Base-by-base conservation (phyloP, 2,888 invertebrate species). In the Crossocerus cetratus region DNA sequence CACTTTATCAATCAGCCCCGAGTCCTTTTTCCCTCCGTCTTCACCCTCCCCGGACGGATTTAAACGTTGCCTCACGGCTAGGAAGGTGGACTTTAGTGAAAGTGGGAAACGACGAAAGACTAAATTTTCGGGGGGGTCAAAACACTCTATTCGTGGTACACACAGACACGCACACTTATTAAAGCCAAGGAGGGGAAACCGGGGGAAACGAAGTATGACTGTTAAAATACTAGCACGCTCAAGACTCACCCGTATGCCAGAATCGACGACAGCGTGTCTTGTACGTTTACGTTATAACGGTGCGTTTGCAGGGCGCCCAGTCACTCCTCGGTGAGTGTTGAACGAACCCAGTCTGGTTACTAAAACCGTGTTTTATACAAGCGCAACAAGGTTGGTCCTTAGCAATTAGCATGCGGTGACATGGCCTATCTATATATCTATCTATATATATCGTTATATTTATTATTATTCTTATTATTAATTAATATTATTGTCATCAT, bases 371-470 rank as follows among this genome's bases (percentile, higher is more conserved):
- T 90, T 89, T 89, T 87, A 88, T 89, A 88, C 89, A 90, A 89
- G 88, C 87, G 83, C 88, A 88, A 88, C 88, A 90, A 90, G 90
- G 90, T 90, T 90, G 90, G 90, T 90, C 90, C 88, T 90, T 90
- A 90, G 90, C 87, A 89, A 90, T 85, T 90, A 90, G 90, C 90
- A 90, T 90, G 90, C 86, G 88, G 90, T 89, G 89, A 89, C 86
- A 88, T 90, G 89, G 89, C 88, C 90, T 90, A 87, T 86, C 82
- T 88, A 84, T 87, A 80, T 86, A 84, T 86, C 80, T 83, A 73
- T 63, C 67, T 49, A 73, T 73, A 72, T 76, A 72, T 73, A 80
- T 76, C 62, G 59, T 77, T 83, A 77, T 82, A 78, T 76, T 77
- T 80, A 77, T 80, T 78, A 74, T 78, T 80, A 74, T 80, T 78